Conservation (phyloP, 2,888 invertebrate species). For the Iselma pallidipennis region DNA sequence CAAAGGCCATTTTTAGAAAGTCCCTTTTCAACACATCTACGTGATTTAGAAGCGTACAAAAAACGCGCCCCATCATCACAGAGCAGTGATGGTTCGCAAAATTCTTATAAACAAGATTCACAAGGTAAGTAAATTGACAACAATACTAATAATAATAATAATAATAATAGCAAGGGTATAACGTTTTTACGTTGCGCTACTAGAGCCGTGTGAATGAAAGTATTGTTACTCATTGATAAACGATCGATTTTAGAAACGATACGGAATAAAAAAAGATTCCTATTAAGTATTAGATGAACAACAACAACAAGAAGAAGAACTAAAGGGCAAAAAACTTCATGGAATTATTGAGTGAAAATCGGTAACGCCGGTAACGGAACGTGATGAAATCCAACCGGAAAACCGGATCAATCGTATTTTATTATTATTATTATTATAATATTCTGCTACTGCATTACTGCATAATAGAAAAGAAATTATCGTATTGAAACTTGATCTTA, state of each 20-base stretch:
- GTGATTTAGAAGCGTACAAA: slow-evolving; percentile 72
- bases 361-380: neutral
- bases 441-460: too few relatives aligned
- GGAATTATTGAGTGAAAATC: neutral
- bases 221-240: neutral
- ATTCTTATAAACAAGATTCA: slow-evolving; percentile 45
- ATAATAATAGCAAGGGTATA: neutral
- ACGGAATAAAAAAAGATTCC: neutral
- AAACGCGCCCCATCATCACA: slow-evolving; percentile 58
- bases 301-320: too few relatives aligned
- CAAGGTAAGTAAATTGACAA: slow-evolving; percentile 37
- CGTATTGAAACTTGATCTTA: too few relatives aligned
- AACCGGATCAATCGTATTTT: neutral
- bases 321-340: too few relatives aligned
- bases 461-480: too few relatives aligned
- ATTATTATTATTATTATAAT: too few relatives aligned
- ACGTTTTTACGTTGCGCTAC: too few relatives aligned
- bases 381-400: neutral
- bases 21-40: slow-evolving; percentile 67
- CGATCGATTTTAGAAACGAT: neutral
- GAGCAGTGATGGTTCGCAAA: slow-evolving; percentile 43
- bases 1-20: slow-evolving; percentile 72
- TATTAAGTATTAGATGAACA: too few relatives aligned
- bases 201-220: neutral
- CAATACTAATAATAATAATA: neutral